Evolutionary conservation across 2,797 vertebrate species (phyloP).

Genomic region (Anolis apletophallus): DNA sequence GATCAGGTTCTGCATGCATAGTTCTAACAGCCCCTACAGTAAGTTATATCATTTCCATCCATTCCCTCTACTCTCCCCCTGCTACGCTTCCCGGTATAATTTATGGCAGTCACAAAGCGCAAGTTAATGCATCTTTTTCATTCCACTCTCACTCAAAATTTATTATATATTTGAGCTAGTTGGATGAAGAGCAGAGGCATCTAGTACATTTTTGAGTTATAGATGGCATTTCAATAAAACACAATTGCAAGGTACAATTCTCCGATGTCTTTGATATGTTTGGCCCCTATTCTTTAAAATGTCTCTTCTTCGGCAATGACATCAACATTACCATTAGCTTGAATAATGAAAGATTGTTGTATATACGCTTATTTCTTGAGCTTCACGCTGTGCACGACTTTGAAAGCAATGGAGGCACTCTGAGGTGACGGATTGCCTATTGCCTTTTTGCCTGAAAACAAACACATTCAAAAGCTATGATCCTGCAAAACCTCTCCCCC

Average conservation of each 20-base stretch:
- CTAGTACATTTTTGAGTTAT: constrained; percentile 37
- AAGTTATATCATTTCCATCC: constrained; percentile 33
- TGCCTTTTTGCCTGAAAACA: not conserved
- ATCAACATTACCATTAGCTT: constrained; percentile 12
- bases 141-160: constrained; percentile 46
- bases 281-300: constrained; percentile 17
- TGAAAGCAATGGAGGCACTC: not conserved
- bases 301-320: not conserved
- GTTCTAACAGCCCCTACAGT: constrained; percentile 18
- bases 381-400: not conserved
- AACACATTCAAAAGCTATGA: not conserved
- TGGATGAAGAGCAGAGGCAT: constrained; percentile 37
- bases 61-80: constrained; percentile 34
- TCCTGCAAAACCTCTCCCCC: not conserved
- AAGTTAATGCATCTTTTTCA: constrained; percentile 52
- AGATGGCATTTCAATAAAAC: constrained; percentile 43
- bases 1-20: constrained; percentile 25
- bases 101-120: constrained; percentile 48
- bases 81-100: constrained; percentile 11
- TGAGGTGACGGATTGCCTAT: not conserved
- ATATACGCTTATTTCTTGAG: not conserved
- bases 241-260: constrained; percentile 9
- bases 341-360: constrained; percentile 18
- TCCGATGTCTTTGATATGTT: constrained; percentile 1
- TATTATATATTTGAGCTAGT: constrained; percentile 33